A percentile compares a stretch with the other conserved stretches of the same genome.
phyloP scores from a whole-genome alignment of 35 echinoderm and acorn worm genomes.

The Ophiothrix spiculata region DNA sequence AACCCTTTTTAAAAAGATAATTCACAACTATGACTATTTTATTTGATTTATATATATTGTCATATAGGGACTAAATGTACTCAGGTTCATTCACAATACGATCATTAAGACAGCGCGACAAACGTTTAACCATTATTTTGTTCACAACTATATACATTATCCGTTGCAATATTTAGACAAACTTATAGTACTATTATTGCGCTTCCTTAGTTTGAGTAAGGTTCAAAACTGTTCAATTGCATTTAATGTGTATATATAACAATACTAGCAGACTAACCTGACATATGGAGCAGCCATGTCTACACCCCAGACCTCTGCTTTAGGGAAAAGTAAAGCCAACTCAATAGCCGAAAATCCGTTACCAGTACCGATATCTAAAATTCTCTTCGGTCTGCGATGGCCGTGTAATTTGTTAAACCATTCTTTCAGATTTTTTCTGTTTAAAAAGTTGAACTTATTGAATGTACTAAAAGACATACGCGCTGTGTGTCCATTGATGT shows the following conservation, averaged over 20 bases:
- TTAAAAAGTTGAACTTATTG: slow-evolving; percentile 53
- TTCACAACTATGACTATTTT: too few species aligned
- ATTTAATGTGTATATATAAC: neutral
- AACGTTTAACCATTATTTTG: too few species aligned
- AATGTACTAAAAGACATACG: slow-evolving; percentile 36
- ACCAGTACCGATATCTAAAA: slow-evolving; percentile 51
- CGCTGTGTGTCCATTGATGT: slow-evolving; percentile 29
- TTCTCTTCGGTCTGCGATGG: slow-evolving; percentile 8
- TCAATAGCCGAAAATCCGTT: slow-evolving; percentile 31
- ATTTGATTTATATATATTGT: neutral
- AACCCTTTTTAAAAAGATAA: too few species aligned
- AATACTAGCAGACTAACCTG: slow-evolving; percentile 13
- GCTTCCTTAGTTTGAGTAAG: neutral
- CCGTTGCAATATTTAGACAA: too few species aligned
- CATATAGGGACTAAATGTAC: too few species aligned
- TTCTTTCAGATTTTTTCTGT: neutral
- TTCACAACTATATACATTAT: too few species aligned
- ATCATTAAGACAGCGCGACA: too few species aligned
- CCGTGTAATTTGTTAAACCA: slow-evolving; percentile 42
- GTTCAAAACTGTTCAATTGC: neutral
- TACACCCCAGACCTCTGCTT: slow-evolving; percentile 53
- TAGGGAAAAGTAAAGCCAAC: slow-evolving; percentile 39
- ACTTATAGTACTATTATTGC: too few species aligned
- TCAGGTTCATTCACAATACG: neutral
- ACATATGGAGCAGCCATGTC: slow-evolving; percentile 47